Evolutionary conservation across 1,140 invertebrate genomes (phyloP).

Genomic region (Scaptodrosophila lebanonensis): DNA sequence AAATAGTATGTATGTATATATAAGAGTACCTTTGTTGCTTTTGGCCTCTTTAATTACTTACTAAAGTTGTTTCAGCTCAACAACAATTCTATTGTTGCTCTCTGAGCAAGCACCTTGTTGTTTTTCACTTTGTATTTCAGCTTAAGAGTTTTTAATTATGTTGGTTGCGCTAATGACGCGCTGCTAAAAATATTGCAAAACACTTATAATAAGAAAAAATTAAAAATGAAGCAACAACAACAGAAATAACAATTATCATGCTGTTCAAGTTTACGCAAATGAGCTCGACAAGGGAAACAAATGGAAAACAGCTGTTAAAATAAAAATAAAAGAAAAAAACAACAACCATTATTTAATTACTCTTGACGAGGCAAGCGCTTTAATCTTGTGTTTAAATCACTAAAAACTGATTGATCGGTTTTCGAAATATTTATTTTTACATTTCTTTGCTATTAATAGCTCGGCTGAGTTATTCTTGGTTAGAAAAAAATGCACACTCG

Average conservation of each 20-base stretch:
- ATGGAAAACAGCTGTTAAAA: conserved; percentile 51
- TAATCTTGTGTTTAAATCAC: conserved; percentile 4
- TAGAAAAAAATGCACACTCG: too few relatives aligned
- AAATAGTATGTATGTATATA: too few relatives aligned
- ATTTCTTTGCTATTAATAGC: too few relatives aligned
- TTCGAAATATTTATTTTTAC: too few relatives aligned
- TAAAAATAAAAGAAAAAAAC: conserved; percentile 28
- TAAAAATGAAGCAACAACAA: conserved; percentile 30
- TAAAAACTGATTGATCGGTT: not conserved
- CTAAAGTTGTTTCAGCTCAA: too few relatives aligned
- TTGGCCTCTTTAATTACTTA: too few relatives aligned
- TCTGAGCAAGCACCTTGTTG: too few relatives aligned
- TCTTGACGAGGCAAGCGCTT: not conserved
- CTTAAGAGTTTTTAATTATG: conserved; percentile 65
- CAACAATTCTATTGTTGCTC: conserved; percentile 37
- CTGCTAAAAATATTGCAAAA: conserved; percentile 39
- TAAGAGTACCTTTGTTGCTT: too few relatives aligned
- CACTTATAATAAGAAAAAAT: conserved; percentile 36
- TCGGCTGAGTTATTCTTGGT: too few relatives aligned
- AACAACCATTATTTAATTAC: conserved; percentile 55
- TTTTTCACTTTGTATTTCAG: too few relatives aligned
- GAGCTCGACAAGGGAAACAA: conserved; percentile 41
- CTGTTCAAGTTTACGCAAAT: conserved; percentile 41
- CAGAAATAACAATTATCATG: conserved; percentile 55
- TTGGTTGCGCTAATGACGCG: conserved; percentile 46